A percentile compares a stretch with the other conserved stretches of the same genome.
These are phyloP conservation scores for Choloepus didactylus DNA, from an alignment of 2,797 vertebrate species.

Conservation along the genomic window DNA sequence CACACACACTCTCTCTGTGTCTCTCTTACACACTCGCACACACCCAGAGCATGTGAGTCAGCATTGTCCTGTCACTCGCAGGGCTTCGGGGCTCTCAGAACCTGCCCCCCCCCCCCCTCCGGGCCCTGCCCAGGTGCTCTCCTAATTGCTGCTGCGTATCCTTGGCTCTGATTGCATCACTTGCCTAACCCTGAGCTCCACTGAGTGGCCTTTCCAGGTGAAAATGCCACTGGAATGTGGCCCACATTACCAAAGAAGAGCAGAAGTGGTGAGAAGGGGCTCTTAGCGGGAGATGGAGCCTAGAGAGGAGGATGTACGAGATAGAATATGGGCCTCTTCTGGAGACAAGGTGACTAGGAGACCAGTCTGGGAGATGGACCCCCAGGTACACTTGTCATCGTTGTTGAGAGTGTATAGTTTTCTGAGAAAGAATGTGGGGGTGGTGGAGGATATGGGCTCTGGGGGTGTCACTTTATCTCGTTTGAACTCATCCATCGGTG, in stretches of 20 bases:
- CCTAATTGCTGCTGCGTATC: not conserved
- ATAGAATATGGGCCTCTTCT: not conserved
- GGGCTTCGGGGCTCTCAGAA: not conserved
- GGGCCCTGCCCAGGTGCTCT: not conserved
- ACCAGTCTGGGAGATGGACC: not conserved
- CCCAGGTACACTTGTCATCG: not conserved
- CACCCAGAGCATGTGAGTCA: fast-evolving
- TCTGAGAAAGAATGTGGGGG: not conserved
- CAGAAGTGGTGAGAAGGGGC: not conserved
- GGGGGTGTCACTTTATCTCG: not conserved
- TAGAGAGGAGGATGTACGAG: not conserved
- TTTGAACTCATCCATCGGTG: not conserved
- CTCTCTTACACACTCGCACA: fast-evolving
- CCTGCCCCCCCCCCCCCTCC: no score
- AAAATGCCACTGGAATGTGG: not conserved
- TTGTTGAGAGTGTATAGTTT: not conserved
- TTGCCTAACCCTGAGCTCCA: not conserved
- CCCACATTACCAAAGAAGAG: not conserved
- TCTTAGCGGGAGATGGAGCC: not conserved
- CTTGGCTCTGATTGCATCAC: fast-evolving
- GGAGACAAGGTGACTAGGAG: not conserved
- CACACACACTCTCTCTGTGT: no score
- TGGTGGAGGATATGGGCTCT: not conserved
- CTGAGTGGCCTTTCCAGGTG: not conserved
- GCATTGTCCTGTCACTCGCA: no score